These are phyloP conservation scores for Nomada ferruginata DNA, from an alignment of 2,888 invertebrate species.

Conservation along the genomic window DNA sequence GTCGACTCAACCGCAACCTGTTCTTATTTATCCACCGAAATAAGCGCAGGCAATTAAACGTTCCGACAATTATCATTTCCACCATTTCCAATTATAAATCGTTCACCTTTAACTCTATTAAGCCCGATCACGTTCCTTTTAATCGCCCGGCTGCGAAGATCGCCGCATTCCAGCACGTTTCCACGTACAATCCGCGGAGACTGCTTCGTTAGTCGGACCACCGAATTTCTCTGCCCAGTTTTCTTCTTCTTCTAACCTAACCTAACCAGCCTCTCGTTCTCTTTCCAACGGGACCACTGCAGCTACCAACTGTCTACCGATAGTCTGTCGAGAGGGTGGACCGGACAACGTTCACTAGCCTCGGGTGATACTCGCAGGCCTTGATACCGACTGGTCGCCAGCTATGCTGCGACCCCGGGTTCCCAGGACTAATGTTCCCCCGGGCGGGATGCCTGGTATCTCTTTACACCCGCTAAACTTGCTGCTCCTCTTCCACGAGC, in stretches of 20 bases:
- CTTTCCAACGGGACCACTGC: constrained; percentile 52
- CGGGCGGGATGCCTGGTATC: constrained; percentile 72
- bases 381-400: constrained; percentile 58
- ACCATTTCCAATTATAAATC: not conserved
- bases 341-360: constrained; percentile 37
- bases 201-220: constrained; percentile 34
- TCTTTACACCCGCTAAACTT: constrained; percentile 55
- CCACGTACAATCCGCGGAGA: constrained; percentile 37
- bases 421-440: constrained; percentile 80
- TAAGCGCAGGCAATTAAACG: too few species aligned
- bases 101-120: constrained; percentile 38
- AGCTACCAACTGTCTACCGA: constrained; percentile 39
- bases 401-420: constrained; percentile 64
- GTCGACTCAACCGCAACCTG: constrained; percentile 10
- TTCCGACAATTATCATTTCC: too few species aligned
- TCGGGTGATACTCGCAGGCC: constrained; percentile 59
- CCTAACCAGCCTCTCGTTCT: not conserved
- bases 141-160: constrained; percentile 31
- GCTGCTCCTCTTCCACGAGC: constrained; percentile 11
- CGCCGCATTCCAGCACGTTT: constrained; percentile 15
- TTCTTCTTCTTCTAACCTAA: not conserved
- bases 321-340: constrained; percentile 44
- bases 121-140: constrained; percentile 49
- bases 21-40: too few species aligned
- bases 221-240: constrained; percentile 26